Evolutionary conservation across 2,888 invertebrate species (phyloP), one percentile per base, ranked within the genome.

Genomic region (Tuberolachnus salignus): DNA sequence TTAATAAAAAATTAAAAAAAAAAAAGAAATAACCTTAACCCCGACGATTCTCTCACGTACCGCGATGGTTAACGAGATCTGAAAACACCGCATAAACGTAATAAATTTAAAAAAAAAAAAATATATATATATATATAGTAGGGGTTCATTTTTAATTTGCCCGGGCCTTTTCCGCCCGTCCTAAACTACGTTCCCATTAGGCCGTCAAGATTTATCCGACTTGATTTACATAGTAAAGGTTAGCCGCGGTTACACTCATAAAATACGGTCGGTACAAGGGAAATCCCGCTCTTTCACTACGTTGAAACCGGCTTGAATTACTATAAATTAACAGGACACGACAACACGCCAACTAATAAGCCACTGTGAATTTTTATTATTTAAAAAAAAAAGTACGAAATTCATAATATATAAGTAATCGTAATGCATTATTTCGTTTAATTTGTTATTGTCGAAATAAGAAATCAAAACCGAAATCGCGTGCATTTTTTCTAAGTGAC

Each of bases 191-290:
- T 72, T n/a, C 61, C 49, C 71, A 57, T 72, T 57, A 61, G 49
- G 49, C 59, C 72, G 59, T 72, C 57, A 72, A 72, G 72, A 72
- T 72, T 72, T 72, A 72, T 59, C 61, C 72, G 14, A n/a, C 72
- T 61, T 72, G 72, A 72, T 72, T 72, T 72, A 61, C 72, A 72
- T 72, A 72, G 49, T 19, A 49, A 49, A 61, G 61, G 61, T 72
- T 72, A 72, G 61, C 49, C 34, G 34, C 6, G 72, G 49, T 59
- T 72, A 61, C 59, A 61, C 49, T 72, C 72, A 72, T 72, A 72
- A 72, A 72, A 34, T 34, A 34, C 61, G 61, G 49, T 46, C 46
- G 26, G 14, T 61, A 72, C 11, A n/a, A 26, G 72, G 61, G 19
- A 61, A 72, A 59, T 72, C 44, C 49, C 23, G 23, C 23, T 44